These are phyloP conservation scores for Athene noctua DNA, from an alignment of 2,113 vertebrate species.

Conservation along the genomic window DNA sequence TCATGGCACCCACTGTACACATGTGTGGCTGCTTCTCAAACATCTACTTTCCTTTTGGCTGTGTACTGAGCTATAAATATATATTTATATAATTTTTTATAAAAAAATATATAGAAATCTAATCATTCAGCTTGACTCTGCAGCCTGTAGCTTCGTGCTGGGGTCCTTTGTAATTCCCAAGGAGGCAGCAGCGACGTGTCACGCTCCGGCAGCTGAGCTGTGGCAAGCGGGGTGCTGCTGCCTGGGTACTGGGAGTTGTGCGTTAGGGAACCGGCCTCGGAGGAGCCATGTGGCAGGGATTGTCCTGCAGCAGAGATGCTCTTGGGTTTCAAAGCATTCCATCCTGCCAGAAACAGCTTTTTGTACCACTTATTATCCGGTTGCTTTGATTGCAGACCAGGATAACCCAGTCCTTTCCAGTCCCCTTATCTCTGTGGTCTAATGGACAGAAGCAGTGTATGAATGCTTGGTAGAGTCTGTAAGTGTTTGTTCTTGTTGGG, in stretches of 20 bases:
- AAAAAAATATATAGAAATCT: background rate
- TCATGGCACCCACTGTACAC: accelerated
- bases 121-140: background rate
- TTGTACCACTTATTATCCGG: accelerated
- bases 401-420: background rate
- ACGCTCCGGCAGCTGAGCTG: accelerated
- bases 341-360: background rate
- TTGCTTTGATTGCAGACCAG: background rate
- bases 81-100: accelerated
- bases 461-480: background rate
- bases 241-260: background rate
- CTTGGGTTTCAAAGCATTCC: background rate
- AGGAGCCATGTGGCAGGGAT: background rate
- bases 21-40: background rate
- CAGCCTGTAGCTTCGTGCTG: background rate
- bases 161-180: background rate
- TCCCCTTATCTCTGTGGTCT: background rate
- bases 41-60: background rate
- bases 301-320: background rate
- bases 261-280: accelerated
- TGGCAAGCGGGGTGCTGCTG: background rate
- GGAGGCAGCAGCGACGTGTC: accelerated
- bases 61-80: background rate
- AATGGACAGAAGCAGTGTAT: background rate
- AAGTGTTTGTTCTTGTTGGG: background rate